Conservation (phyloP, 2,797 vertebrate species). For the Tiaroga cobitis region DNA sequence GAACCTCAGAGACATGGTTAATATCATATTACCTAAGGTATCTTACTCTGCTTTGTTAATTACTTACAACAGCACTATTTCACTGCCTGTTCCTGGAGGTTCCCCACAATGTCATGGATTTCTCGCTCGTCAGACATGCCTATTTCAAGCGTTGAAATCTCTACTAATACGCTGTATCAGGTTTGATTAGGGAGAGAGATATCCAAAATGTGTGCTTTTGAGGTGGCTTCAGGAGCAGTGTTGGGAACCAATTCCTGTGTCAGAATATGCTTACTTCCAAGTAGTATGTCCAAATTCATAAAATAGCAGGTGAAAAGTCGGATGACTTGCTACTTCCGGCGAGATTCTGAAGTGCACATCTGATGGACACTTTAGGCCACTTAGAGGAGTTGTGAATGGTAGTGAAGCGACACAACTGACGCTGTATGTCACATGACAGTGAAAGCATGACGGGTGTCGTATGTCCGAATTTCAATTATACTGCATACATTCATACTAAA, state of each 20-base stretch:
- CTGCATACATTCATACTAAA: no score
- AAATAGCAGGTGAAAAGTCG: background rate
- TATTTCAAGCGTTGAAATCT: background rate
- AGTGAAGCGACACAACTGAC: no score
- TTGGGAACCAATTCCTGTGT: background rate
- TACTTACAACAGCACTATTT: background rate
- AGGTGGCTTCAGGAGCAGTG: background rate
- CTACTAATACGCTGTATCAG: background rate
- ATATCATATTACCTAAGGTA: slow-evolving; percentile 7
- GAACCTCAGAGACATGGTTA: background rate
- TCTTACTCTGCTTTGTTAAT: slow-evolving; percentile 6
- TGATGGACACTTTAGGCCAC: no score
- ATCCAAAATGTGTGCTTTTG: background rate
- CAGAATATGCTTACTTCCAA: background rate
- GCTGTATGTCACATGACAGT: no score
- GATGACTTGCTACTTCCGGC: background rate
- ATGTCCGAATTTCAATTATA: no score
- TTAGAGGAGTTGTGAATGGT: no score
- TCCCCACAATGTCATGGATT: background rate
- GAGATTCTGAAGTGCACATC: background rate
- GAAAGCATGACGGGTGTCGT: no score
- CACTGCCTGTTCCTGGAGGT: background rate
- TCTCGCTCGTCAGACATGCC: background rate
- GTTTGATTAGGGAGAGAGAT: background rate
- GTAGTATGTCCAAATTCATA: background rate